Base-by-base conservation (phyloP, 2,113 vertebrate genomes). In the Psittacula cyanocephala region DNA sequence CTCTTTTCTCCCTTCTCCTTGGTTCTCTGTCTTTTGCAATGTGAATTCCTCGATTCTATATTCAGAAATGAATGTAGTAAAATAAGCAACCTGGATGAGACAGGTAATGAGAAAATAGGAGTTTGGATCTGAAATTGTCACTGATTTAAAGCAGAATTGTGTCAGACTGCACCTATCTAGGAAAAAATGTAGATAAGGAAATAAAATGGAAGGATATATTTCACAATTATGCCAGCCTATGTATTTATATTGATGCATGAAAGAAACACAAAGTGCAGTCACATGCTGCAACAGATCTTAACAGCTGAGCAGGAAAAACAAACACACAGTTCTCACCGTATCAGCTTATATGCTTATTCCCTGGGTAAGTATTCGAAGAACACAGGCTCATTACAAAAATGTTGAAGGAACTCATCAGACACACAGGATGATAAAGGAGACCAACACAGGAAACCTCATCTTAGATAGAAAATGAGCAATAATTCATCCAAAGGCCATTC, bases 401-500 rank as follows among this genome's bases (percentile, higher is more conserved):
- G 44, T 49, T 23, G 23, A 69, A 55, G 52, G 46, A 90, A 50
- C 35, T 52, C 60, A 76, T 84, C 64, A 69, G 27, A 63, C 39
- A 37, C 59, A 60, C 17, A 50, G 62, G 50, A 80, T 23, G 14
- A 37, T 6, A 60, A 77, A 87, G 82, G 68, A 90, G 29, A 87
- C 74, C 63, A 69, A 22, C 35, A 72, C 4, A 67, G 46, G 35
- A 96, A 89, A 86, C 43, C 19, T 80, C 80, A 71, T 19, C 37
- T 70, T 18, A 43, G 31, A 74, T 12, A 62, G 68, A 67, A 90
- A 78, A 88, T 4, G 7, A 70, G n/a, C n/a, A 78, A 35, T 64
- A 79, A 88, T 78, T 95, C 37, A 91, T 84, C 80, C 68, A 86
- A 96, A 93, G 39, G 27, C 43, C 52, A 39, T 37, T 86, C 80